Evolutionary conservation across 2,888 invertebrate species (phyloP), one percentile per base, ranked within the genome.

Genomic region (Mellilla xanthometata): DNA sequence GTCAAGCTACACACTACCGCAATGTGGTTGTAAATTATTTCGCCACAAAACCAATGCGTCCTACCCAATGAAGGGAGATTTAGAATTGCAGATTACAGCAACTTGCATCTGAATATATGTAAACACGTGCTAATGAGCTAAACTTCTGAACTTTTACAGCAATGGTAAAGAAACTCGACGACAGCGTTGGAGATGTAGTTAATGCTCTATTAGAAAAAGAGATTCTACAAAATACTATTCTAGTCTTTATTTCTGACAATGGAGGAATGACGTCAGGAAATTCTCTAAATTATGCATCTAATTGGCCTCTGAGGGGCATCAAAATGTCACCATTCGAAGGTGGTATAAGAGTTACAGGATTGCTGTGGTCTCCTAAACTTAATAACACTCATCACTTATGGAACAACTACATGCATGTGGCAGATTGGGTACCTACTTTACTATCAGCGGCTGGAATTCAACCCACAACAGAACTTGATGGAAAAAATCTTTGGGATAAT

Each of bases 191-290:
- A 0, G 91, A 92, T 24, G 92, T 98, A 8, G 90, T 96, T 0
- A 72, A 91, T 34, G 93, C 95, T 2, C 81, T 98, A 39, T 84
- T 91, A 38, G 73, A 91, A 0, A 92, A 91, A 45, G 89, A 90
- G 1, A 93, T 97, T 81, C 83, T 97, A 53, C 87, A 95, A 29
- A 94, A 97, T 70, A 95, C 96, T 0, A 92, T 98, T 31, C 91
- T 98, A 39, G 78, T 96, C 0, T 98, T 98, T 72, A 92, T 95
- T 58, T 94, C 96, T 7, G 98, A 98, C 72, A 98, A 98, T 72
- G 97, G 97, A 0, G 96, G 94, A 0, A 95, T 95, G 34, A 93
- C 95, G 0, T 84, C 91, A 42, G 96, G 96, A 0, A 63, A 91
- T 34, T 92, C 93, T 65, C 72, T 90, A 35, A 97, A 96, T 77